phyloP scores from a whole-genome alignment of 2,888 invertebrate genomes.

The Drosophila mettleri region DNA sequence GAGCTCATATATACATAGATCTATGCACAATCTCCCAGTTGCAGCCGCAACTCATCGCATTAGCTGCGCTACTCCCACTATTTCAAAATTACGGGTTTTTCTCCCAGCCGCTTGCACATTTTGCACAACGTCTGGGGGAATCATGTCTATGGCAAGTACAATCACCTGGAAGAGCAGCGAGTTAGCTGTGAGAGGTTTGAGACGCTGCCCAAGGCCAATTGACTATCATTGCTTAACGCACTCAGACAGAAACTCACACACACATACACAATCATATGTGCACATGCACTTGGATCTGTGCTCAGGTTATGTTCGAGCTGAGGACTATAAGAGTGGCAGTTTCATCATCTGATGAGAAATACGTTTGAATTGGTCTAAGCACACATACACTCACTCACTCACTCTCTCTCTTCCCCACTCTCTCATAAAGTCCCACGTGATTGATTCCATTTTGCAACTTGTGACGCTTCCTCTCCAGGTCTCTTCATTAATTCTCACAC shows the following conservation, averaged over 20 bases:
- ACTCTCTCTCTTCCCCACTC: slow-evolving; percentile 2
- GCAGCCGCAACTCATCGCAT: background rate
- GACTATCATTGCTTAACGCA: slow-evolving; percentile 77
- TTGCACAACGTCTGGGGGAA: slow-evolving; percentile 77
- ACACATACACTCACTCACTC: background rate
- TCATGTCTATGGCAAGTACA: slow-evolving; percentile 79
- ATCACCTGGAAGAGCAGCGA: slow-evolving; percentile 76
- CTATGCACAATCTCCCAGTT: background rate
- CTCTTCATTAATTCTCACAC: slow-evolving; percentile 35
- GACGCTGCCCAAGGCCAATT: slow-evolving; percentile 55
- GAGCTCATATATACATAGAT: background rate
- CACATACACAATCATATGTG: too few species aligned
- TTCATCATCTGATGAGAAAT: background rate
- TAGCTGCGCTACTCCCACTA: slow-evolving; percentile 81
- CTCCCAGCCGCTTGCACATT: slow-evolving; percentile 74
- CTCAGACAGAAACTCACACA: slow-evolving; percentile 10
- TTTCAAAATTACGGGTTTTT: slow-evolving; percentile 79
- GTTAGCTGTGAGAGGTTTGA: slow-evolving; percentile 60
- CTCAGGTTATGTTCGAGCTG: too few species aligned
- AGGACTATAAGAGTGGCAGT: background rate
- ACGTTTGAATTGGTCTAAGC: background rate
- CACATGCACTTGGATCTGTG: too few species aligned
- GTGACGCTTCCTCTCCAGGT: slow-evolving; percentile 20
- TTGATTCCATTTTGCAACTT: slow-evolving; percentile 76
- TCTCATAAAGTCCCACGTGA: too few species aligned